These are phyloP conservation scores for Characodon lateralis DNA, from an alignment of 2,797 vertebrate species.

Conservation along the genomic window DNA sequence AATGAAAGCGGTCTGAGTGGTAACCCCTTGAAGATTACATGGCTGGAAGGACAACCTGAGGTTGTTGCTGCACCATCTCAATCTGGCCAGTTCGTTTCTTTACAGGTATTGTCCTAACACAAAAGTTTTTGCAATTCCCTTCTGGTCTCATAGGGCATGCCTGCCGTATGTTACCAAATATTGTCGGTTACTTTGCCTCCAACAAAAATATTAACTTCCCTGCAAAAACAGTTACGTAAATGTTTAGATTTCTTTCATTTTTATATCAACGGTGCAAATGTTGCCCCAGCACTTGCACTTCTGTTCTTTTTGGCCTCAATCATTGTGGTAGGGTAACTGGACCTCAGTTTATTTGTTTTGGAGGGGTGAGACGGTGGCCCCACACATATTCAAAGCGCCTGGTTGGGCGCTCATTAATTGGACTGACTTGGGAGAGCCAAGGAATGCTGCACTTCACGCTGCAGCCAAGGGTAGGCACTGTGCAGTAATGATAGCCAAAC, in stretches of 20 bases:
- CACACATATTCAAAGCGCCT: constrained; percentile 53
- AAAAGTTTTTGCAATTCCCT: constrained; percentile 24
- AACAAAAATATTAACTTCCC: constrained; percentile 65
- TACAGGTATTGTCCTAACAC: constrained; percentile 79
- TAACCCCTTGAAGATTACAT: constrained; percentile 92
- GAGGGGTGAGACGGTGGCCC: constrained; percentile 58
- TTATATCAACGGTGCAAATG: constrained; percentile 61
- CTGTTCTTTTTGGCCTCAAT: constrained; percentile 56
- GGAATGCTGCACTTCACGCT: constrained; percentile 45
- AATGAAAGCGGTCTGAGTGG: constrained; percentile 89
- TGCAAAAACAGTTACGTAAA: constrained; percentile 69
- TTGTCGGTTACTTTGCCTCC: constrained; percentile 41
- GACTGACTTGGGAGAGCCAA: constrained; percentile 64
- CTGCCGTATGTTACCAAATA: constrained; percentile 39
- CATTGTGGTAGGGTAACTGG: constrained; percentile 74
- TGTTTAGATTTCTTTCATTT: constrained; percentile 64
- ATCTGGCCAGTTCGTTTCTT: constrained; percentile 56
- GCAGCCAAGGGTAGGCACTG: constrained; percentile 39
- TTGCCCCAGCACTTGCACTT: constrained; percentile 52
- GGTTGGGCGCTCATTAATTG: constrained; percentile 64
- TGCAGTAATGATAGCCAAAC: constrained; percentile 63
- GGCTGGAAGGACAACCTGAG: constrained; percentile 89
- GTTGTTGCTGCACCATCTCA: constrained; percentile 45
- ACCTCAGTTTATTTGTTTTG: constrained; percentile 80
- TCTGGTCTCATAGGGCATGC: constrained; percentile 29